Base-by-base conservation (phyloP, 1,140 invertebrate genomes). In the Aricia agestis region DNA sequence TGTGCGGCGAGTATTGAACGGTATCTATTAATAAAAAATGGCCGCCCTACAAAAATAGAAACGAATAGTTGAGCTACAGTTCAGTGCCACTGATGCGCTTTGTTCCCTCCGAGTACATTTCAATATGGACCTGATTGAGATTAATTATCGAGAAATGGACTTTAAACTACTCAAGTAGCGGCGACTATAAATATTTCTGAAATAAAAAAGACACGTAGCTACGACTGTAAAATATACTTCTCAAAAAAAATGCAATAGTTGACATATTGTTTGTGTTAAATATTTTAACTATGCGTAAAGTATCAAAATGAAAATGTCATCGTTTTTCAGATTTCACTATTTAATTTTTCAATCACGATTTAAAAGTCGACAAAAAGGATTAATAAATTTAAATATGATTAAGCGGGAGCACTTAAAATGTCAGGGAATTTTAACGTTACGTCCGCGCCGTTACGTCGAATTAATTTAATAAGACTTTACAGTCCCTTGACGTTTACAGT, bases 401-500 rank as follows among this genome's bases (percentile, higher is more conserved):
- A 63, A 11, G 45, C 13, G 45, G 59, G 19, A 63, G 59, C 18
- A 63, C 59, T 63, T 63, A 63, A 63, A 63, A 63, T 63, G 59
- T 63, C 59, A 63, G 18, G 18, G 19, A 63, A 63, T 63, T 63
- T 63, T 18, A 63, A 63, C 59, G 58, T 59, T n/a, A 59, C 17
- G 59, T 25, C 18, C 10, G 10, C 18, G 17, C 59, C 2, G 59
- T 25, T 63, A 63, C 59, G 59, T 19, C 19, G 10, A 63, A 63
- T 25, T 63, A 63, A 63, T 63, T 63, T 25, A 18, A 63, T 63
- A 25, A 63, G 25, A 25, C 59, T 63, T 19, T 25, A 13, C 17
- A 15, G 13, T 17, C 59, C 45, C 45, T 63, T 25, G 59, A 63
- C 59, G 59, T 63, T 63, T 63, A 63, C 11, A 25, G 19, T 63